Evolutionary conservation across 1,140 invertebrate genomes (phyloP), one percentile per base, ranked within the genome.

Genomic region (Brachionus angularis): DNA sequence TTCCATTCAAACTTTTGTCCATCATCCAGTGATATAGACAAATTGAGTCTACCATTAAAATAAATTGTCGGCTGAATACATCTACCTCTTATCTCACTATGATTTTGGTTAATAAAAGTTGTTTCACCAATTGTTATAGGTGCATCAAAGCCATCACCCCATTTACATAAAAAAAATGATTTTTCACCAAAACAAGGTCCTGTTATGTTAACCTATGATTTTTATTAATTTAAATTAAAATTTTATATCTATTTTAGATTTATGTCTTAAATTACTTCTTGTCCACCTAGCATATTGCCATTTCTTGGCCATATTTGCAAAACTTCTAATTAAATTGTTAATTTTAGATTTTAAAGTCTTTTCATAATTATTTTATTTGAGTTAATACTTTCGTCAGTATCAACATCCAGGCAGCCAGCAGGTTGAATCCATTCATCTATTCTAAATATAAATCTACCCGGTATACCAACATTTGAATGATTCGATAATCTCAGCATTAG

Each of bases 261-360:
- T n/a, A n/a, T n/a, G n/a, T n/a, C n/a, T n/a, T n/a, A n/a, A n/a
- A n/a, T n/a, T 7, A 96, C 91, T 47, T 94, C 86, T 0, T 91
- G 93, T 7, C 92, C 92, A 3, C 92, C 92, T 46, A 96, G 81
- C 93, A 96, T 96, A 78, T 92, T 92, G n/a, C 92, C 91, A 78
- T 89, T 91, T 79, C 94, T 89, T 1, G 93, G 91, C 0, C 92
- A 90, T 77, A 95, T 93, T 53, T 90, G 29, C 95, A 79, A 0
- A 87, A 87, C 71, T 18, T 55, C 72, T 58, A 31, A 29, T 33
- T 33, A 72, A 61, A n/a, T n/a, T n/a, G n/a, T n/a, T n/a, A n/a
- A n/a, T n/a, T n/a, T n/a, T n/a, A n/a, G n/a, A n/a, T n/a, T n/a
- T n/a, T n/a, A n/a, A n/a, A n/a, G n/a, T n/a, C n/a, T n/a, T n/a